phyloP scores from a whole-genome alignment of 1,140 invertebrate genomes.

The Rhopalosiphum padi region DNA sequence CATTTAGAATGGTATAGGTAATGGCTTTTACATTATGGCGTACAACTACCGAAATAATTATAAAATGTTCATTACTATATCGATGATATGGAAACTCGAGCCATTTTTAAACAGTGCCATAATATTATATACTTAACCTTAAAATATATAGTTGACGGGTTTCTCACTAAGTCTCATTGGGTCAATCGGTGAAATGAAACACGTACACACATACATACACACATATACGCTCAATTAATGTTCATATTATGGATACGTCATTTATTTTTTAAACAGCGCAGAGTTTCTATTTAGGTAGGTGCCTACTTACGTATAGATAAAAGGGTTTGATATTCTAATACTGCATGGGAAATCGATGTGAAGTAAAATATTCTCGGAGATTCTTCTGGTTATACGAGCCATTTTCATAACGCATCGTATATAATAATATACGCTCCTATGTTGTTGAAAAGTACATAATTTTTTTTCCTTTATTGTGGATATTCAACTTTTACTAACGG shows the following conservation, averaged over 20 bases:
- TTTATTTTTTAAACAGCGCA: background rate
- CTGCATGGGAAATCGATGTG: background rate
- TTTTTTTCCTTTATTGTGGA: background rate
- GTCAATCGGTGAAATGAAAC: constrained; percentile 3
- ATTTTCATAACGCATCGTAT: background rate
- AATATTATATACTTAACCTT: background rate
- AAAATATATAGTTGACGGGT: constrained; percentile 1
- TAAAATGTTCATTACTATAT: background rate
- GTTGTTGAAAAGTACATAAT: background rate
- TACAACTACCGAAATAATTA: background rate
- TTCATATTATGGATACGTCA: background rate
- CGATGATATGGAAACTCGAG: background rate
- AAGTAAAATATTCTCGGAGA: background rate
- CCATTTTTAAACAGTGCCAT: background rate
- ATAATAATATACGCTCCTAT: background rate
- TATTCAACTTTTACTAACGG: background rate
- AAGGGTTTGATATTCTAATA: background rate
- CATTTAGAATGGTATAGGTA: background rate
- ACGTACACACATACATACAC: background rate
- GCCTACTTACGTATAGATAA: background rate
- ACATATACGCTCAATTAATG: background rate
- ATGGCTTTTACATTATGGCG: background rate
- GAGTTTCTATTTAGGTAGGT: background rate
- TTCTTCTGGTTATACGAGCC: background rate
- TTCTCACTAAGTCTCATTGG: background rate